These are phyloP conservation scores for silkworm (Bombyx mori) DNA, from an alignment of 1,140 invertebrate species.

Conservation along the genomic window ASM3026992v2 NC_085113.1:1852001-1852500, in stretches of 20 bases:
- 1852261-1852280: conserved; percentile 51
- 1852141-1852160: conserved; percentile 25
- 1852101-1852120: conserved; percentile 25
- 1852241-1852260: conserved; percentile 23
- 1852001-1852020: no score
- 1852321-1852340: conserved; percentile 20
- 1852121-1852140: conserved; percentile 42
- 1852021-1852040: no score
- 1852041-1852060: no score
- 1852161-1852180: conserved; percentile 4
- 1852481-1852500: no score
- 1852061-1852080: no score
- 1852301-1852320: conserved; percentile 40
- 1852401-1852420: conserved; percentile 37
- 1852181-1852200: conserved; percentile 34
- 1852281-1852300: conserved; percentile 55
- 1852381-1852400: conserved; percentile 29
- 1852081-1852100: no score
- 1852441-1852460: no score
- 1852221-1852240: conserved; percentile 21
- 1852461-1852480: no score
- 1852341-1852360: conserved; percentile 38
- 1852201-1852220: conserved; percentile 31
- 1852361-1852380: conserved; percentile 41
- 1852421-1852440: conserved; percentile 2